These are phyloP conservation scores for Tragelaphus strepsiceros DNA, from an alignment of 2,113 vertebrate species.

Conservation along the genomic window DNA sequence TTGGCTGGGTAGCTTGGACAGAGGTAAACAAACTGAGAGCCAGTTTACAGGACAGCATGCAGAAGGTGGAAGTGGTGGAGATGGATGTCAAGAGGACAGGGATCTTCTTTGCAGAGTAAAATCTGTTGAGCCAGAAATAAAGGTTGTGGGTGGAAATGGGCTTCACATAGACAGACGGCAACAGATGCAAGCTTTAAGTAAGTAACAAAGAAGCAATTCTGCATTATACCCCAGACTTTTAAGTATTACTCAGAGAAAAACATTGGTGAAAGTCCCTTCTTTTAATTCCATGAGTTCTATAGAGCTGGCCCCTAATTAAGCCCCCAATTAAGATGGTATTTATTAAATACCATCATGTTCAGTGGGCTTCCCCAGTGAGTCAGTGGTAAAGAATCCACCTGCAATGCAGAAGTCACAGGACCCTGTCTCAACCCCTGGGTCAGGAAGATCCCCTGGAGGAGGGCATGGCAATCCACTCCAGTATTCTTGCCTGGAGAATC, in stretches of 20 bases:
- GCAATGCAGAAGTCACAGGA: neutral
- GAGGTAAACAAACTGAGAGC: neutral
- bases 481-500: neutral
- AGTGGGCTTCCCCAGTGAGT: neutral
- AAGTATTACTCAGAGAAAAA: neutral
- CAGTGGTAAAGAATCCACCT: neutral
- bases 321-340: neutral
- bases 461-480: neutral
- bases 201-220: neutral
- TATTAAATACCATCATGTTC: no score
- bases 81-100: neutral
- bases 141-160: neutral
- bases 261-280: neutral
- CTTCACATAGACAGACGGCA: neutral
- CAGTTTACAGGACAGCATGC: neutral
- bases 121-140: neutral
- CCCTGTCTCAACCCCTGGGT: neutral
- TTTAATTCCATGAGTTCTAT: neutral
- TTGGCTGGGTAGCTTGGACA: neutral
- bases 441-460: neutral
- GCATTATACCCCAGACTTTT: neutral
- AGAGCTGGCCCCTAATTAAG: neutral
- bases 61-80: neutral
- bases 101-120: neutral
- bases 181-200: neutral